phyloP scores from a whole-genome alignment of 2,888 invertebrate genomes.

The Hoplodrina ambigua region DNA sequence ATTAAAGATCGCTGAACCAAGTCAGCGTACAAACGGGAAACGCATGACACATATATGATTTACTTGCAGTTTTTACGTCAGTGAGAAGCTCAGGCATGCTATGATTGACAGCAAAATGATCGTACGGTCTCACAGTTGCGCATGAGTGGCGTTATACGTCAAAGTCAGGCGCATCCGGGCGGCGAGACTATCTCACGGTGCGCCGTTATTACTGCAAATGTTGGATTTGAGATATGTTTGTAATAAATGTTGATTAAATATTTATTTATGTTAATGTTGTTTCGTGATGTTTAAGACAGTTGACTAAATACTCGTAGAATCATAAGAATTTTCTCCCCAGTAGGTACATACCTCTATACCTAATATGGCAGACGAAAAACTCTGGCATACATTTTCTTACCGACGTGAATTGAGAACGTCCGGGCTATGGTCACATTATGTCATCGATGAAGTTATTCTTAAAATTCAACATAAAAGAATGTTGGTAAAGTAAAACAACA shows the following conservation, averaged over 20 bases:
- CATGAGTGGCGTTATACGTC: slow-evolving; percentile 61
- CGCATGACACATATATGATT: slow-evolving; percentile 50
- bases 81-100: slow-evolving; percentile 47
- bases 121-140: slow-evolving; percentile 61
- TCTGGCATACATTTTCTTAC: too few species aligned
- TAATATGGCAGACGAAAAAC: too few species aligned
- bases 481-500: not conserved
- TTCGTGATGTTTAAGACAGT: not conserved
- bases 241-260: slow-evolving; percentile 21
- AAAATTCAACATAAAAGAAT: not conserved
- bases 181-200: slow-evolving; percentile 61
- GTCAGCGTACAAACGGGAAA: slow-evolving; percentile 46
- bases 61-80: slow-evolving; percentile 58
- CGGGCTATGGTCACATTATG: too few species aligned
- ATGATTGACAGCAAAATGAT: slow-evolving; percentile 66
- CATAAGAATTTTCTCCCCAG: too few species aligned
- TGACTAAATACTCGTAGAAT: too few species aligned
- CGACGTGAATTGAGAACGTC: too few species aligned
- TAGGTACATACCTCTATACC: too few species aligned
- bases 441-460: too few species aligned
- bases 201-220: slow-evolving; percentile 51
- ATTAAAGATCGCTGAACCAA: slow-evolving; percentile 25
- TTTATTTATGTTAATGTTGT: slow-evolving; percentile 19
- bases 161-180: slow-evolving; percentile 64
- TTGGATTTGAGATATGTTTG: slow-evolving; percentile 44